Conservation (phyloP, 2,797 vertebrate species). For the Loriculus beryllinus region DNA sequence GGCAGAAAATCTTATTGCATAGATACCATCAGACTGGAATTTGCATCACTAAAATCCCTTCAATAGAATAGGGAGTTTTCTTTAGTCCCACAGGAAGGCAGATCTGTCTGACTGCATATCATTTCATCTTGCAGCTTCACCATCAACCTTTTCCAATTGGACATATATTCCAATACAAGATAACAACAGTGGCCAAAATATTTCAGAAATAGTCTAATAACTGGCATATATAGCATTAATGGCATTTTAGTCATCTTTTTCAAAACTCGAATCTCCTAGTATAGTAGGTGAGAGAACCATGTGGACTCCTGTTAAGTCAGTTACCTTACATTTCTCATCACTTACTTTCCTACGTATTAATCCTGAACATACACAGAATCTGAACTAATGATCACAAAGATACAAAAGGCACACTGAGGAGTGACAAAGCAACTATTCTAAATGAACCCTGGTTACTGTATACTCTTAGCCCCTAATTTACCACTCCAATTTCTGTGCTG, state of each 20-base stretch:
- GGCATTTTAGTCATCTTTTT: not conserved
- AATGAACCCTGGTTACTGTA: not conserved
- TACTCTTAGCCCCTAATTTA: not conserved
- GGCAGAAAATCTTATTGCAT: not conserved
- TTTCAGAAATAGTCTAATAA: not conserved
- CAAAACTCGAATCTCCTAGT: not conserved
- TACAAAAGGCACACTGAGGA: not conserved
- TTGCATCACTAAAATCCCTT: not conserved
- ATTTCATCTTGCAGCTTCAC: not conserved
- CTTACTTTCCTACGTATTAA: not conserved
- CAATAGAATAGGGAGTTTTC: not conserved
- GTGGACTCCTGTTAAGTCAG: not conserved
- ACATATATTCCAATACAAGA: not conserved
- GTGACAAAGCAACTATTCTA: not conserved
- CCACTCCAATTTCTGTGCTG: not conserved
- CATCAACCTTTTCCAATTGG: not conserved
- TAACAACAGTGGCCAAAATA: not conserved
- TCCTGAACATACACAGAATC: not conserved
- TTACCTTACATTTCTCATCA: not conserved
- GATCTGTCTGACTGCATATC: not conserved
- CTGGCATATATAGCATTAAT: not conserved
- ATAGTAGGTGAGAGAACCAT: not conserved
- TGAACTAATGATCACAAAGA: not conserved
- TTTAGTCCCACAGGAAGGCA: not conserved
- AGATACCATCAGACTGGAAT: not conserved